Evolutionary conservation across 2,113 vertebrate genomes (phyloP), one percentile per base, ranked within the genome.

Genomic region (Poeciliopsis retropinna): DNA sequence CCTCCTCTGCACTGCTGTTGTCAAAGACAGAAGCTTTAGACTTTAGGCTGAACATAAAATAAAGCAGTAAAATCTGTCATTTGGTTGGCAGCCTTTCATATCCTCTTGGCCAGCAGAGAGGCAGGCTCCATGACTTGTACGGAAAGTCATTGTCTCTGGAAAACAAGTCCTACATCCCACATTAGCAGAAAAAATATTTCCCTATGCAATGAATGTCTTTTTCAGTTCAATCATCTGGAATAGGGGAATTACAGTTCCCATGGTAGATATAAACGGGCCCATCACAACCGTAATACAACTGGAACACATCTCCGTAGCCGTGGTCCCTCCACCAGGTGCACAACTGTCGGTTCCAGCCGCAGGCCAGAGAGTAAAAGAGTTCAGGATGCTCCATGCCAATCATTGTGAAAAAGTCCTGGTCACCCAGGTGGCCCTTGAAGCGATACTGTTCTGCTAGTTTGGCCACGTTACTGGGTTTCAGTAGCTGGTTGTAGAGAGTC

Each of bases 381-480:
- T 95, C 93, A 0, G 96, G 96, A 63, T 99, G 96, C 91, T 98
- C 97, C 97, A 99, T 99, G 83, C 98, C 97, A 0, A 97, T 96
- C 96, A 99, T 96, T 37, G 97, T 97, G 89, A 99, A 99, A 93
- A 99, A 99, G 93, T 99, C 98, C 90, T 99, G 98, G 90, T 99
- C 98, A 1, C 98, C 98, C 0, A 99, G 95, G 89, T 99, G 97
- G 19, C 98, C 98, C 64, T 93, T 95, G 91, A 99, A 98, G 92
- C 90, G 96, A 91, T 97, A 99, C 87, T 96, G 96, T 67, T 96
- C 94, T 0, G 98, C 94, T 60, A 99, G 94, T 60, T 90, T 94
- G 79, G 94, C 95, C 57, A 98, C 95, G 4, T 80, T 88, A 1
- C 76, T 70, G 0, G 97, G 96, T 83, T 99, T 93, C 84, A 99